A percentile compares a stretch with the other conserved stretches of the same genome.
These are phyloP conservation scores for Haliclystus octoradiatus DNA, from an alignment of 30 jellyfish, hydroid and myxozoan species.

Conservation along the genomic window DNA sequence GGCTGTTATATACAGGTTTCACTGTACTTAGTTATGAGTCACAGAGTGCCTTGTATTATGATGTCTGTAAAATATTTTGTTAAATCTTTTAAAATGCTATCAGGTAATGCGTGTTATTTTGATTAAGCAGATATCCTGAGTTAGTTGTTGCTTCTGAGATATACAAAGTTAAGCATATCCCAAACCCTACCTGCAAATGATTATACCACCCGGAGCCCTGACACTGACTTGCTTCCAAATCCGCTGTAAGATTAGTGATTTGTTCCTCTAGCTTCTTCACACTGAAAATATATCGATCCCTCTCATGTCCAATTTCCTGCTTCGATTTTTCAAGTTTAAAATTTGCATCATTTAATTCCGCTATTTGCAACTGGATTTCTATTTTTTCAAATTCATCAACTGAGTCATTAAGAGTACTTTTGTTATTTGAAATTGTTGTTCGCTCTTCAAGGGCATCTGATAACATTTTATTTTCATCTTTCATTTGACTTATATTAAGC, in stretches of 20 bases:
- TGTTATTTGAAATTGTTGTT: not conserved
- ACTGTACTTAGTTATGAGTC: no score
- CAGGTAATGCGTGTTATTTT: no score
- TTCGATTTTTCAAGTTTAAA: no score
- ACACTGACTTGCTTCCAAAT: not conserved
- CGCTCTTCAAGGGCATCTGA: not conserved
- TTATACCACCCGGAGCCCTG: not conserved
- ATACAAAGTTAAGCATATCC: no score
- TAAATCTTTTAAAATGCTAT: no score
- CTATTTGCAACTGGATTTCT: not conserved
- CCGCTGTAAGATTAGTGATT: not conserved
- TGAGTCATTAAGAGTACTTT: not conserved
- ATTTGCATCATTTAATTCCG: not conserved
- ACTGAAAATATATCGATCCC: not conserved
- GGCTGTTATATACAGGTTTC: no score
- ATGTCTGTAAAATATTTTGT: no score
- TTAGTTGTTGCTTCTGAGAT: no score
- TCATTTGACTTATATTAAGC: not conserved
- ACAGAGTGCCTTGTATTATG: no score
- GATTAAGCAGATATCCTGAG: no score
- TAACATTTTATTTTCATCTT: not conserved
- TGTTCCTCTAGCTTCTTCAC: not conserved
- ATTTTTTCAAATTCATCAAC: not conserved
- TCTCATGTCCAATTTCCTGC: not conserved
- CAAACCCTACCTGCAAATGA: not conserved